phyloP scores from a whole-genome alignment of 2,888 invertebrate species.

The Copidosoma aretas region DNA sequence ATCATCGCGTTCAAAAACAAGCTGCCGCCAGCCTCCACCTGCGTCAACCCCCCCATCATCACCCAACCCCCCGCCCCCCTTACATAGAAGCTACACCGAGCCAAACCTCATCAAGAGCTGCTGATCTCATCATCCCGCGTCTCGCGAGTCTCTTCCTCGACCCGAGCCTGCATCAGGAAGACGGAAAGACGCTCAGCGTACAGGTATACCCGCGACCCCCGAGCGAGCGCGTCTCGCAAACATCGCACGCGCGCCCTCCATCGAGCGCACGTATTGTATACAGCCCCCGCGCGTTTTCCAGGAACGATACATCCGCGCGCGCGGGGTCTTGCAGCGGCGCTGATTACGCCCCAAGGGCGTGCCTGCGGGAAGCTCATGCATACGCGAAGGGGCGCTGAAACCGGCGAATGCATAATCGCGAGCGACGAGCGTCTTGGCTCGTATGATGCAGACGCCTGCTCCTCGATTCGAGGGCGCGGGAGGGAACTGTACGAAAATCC shows the following conservation, averaged over 20 bases:
- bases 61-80: too few species aligned
- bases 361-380: conserved; percentile 2
- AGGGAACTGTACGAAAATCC: conserved; percentile 19
- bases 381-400: conserved; percentile 20
- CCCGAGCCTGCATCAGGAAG: neutral
- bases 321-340: conserved; percentile 4
- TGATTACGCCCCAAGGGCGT: conserved; percentile 1
- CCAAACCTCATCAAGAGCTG: neutral
- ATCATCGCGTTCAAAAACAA: neutral
- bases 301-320: neutral
- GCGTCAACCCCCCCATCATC: neutral
- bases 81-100: too few species aligned
- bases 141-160: neutral
- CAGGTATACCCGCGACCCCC: neutral
- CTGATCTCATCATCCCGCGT: neutral
- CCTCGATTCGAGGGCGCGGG: neutral
- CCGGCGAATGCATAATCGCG: conserved; percentile 31
- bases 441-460: neutral
- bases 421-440: conserved; percentile 9
- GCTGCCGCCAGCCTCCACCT: too few species aligned
- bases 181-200: neutral
- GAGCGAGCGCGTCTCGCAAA: neutral
- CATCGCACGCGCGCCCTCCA: neutral
- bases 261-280: too few species aligned
- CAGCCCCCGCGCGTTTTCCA: neutral